Conservation (phyloP, 2,113 vertebrate species). For the Fregata magnificens region DNA sequence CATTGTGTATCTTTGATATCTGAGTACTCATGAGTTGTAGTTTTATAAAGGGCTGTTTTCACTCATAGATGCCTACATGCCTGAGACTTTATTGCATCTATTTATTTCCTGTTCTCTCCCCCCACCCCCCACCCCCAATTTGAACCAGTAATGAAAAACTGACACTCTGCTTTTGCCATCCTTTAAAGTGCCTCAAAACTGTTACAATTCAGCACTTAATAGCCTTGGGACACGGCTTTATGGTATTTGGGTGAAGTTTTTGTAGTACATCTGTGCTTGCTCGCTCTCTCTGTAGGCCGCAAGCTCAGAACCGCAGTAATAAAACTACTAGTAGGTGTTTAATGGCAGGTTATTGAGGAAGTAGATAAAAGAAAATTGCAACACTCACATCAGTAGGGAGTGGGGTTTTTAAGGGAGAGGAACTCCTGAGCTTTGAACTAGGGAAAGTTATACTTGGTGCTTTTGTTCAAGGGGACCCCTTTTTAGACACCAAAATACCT, state of each 20-base stretch:
- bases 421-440: conserved; percentile 72
- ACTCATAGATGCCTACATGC: conserved; percentile 48
- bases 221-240: conserved; percentile 48
- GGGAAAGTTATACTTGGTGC: conserved; percentile 54
- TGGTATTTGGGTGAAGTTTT: conserved; percentile 38
- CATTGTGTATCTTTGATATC: conserved; percentile 10
- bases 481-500: conserved; percentile 42
- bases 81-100: conserved; percentile 58
- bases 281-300: conserved; percentile 28
- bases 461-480: conserved; percentile 50
- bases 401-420: conserved; percentile 6
- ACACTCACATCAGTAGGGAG: conserved; percentile 58
- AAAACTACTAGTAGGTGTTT: conserved; percentile 76
- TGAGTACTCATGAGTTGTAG: background rate
- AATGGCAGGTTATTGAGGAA: conserved; percentile 75
- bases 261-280: conserved; percentile 32
- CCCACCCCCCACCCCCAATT: background rate
- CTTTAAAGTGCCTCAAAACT: conserved; percentile 20
- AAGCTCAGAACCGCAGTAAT: conserved; percentile 57
- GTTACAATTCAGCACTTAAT: conserved; percentile 39
- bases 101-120: conserved; percentile 58
- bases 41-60: conserved; percentile 53
- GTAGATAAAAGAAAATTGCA: conserved; percentile 74
- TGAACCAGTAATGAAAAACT: conserved; percentile 61
- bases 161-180: background rate